Percentiles rank a stretch among this genome's conserved stretches.
phyloP scores from a whole-genome alignment of 1,140 invertebrate species.

The Megalonaias nervosa region DNA sequence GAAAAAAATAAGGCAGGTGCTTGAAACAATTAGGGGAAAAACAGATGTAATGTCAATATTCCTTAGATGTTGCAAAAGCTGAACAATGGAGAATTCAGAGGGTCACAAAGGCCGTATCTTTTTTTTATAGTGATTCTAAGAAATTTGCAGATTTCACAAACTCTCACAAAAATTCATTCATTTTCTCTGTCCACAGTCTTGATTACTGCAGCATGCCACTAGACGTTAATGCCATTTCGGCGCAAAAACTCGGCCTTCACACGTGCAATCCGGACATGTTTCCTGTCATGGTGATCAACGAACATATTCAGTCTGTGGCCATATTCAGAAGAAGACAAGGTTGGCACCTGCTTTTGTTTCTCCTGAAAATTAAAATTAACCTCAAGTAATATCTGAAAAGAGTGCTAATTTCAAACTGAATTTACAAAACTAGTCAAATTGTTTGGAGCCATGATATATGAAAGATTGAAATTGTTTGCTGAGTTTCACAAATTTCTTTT shows the following conservation, averaged over 20 bases:
- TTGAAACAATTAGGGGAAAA: too few relatives aligned
- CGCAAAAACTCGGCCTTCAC: conserved; percentile 68
- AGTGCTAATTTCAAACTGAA: too few relatives aligned
- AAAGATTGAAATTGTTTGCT: too few relatives aligned
- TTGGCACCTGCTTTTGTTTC: conserved; percentile 64
- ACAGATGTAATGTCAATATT: too few relatives aligned
- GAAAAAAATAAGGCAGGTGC: too few relatives aligned
- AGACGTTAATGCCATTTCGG: conserved; percentile 57
- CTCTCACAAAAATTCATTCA: neutral
- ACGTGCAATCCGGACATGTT: conserved; percentile 65
- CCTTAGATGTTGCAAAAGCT: too few relatives aligned
- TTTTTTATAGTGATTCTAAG: too few relatives aligned
- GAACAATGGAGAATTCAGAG: too few relatives aligned
- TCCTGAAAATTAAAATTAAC: conserved; percentile 55
- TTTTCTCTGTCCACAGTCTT: neutral
- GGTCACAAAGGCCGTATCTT: too few relatives aligned
- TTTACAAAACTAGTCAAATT: too few relatives aligned
- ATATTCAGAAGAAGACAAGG: conserved; percentile 66
- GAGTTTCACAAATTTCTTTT: too few relatives aligned
- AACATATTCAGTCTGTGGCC: conserved; percentile 59
- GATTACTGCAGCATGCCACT: conserved; percentile 1
- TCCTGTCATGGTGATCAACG: conserved; percentile 61
- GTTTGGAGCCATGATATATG: too few relatives aligned
- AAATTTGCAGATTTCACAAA: neutral
- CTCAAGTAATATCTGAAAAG: neutral